Evolutionary conservation across 2,797 vertebrate species (phyloP).

Genomic region (Synanceia verrucosa): DNA sequence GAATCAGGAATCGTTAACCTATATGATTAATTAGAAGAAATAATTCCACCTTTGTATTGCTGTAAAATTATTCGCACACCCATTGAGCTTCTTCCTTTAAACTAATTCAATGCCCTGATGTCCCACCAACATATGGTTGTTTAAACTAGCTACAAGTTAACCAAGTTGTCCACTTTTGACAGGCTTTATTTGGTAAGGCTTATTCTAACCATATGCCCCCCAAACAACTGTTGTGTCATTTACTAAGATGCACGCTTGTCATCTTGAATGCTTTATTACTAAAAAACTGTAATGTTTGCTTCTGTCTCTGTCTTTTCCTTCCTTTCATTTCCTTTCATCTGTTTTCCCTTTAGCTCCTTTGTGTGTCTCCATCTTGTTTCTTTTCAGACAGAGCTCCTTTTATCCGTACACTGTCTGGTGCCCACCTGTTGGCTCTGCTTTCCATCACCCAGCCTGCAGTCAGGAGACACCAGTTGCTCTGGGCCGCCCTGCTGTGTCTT

Average conservation of each 20-base stretch:
- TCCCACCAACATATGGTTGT: background rate
- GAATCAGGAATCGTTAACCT: constrained; percentile 47
- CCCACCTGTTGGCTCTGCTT: constrained; percentile 80
- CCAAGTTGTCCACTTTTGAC: constrained; percentile 4
- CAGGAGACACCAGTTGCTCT: constrained; percentile 54
- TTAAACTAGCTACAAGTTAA: constrained; percentile 31
- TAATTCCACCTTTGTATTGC: constrained; percentile 3
- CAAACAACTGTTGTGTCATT: constrained; percentile 10
- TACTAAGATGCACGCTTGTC: background rate
- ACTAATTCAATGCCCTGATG: background rate
- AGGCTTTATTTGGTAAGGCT: background rate
- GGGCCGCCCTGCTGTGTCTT: constrained; percentile 58
- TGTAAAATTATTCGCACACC: background rate
- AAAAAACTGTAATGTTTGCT: constrained; percentile 18
- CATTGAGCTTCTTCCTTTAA: background rate
- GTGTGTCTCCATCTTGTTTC: constrained; percentile 68
- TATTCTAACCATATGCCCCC: background rate
- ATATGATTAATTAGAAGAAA: constrained; percentile 32
- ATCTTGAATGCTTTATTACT: constrained; percentile 18
- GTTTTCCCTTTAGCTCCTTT: constrained; percentile 43
- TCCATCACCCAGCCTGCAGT: constrained; percentile 64
- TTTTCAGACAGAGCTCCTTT: constrained; percentile 73
- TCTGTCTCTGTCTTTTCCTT: constrained; percentile 4
- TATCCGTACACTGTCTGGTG: constrained; percentile 69
- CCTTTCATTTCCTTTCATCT: background rate